phyloP scores from a whole-genome alignment of 2,113 vertebrate species.

The Xiphophorus hellerii region DNA sequence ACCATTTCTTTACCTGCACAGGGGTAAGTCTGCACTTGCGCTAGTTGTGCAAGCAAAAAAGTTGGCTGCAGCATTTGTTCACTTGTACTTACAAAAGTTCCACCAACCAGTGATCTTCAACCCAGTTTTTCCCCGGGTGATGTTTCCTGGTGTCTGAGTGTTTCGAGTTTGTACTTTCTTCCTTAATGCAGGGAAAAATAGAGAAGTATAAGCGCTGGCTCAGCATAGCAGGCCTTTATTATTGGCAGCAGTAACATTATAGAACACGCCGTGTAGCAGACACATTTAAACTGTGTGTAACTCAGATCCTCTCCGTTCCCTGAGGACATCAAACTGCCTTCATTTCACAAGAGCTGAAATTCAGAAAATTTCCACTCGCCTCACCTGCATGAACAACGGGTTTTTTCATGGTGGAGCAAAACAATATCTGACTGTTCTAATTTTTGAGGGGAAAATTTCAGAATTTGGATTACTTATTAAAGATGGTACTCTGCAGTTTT shows the following conservation, averaged over 20 bases:
- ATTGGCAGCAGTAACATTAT: slow-evolving; percentile 58
- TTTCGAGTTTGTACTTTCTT: slow-evolving; percentile 40
- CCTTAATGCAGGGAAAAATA: slow-evolving; percentile 33
- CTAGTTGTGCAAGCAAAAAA: not conserved
- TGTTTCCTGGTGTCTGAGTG: slow-evolving; percentile 18
- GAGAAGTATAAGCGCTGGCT: slow-evolving; percentile 52
- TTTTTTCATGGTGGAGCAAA: not conserved
- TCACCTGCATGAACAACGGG: not conserved
- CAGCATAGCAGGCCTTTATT: slow-evolving; percentile 53
- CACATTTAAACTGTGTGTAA: slow-evolving; percentile 49
- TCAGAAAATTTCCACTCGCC: slow-evolving; percentile 22
- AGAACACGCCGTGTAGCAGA: slow-evolving; percentile 44
- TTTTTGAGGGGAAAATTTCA: not conserved
- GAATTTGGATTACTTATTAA: not conserved
- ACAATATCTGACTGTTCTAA: not conserved
- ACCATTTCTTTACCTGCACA: not conserved
- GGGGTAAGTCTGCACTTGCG: not conserved
- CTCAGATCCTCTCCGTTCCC: slow-evolving; percentile 43
- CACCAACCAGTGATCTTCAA: not conserved
- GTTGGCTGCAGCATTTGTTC: not conserved
- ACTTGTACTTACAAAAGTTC: not conserved
- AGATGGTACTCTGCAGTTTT: not conserved
- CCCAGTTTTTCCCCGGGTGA: not conserved
- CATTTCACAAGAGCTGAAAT: slow-evolving; percentile 31
- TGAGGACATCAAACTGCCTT: slow-evolving; percentile 18